Evolutionary conservation across 2,888 invertebrate genomes (phyloP), one percentile per base, ranked within the genome.

Genomic region (Incurvaria masculella): DNA sequence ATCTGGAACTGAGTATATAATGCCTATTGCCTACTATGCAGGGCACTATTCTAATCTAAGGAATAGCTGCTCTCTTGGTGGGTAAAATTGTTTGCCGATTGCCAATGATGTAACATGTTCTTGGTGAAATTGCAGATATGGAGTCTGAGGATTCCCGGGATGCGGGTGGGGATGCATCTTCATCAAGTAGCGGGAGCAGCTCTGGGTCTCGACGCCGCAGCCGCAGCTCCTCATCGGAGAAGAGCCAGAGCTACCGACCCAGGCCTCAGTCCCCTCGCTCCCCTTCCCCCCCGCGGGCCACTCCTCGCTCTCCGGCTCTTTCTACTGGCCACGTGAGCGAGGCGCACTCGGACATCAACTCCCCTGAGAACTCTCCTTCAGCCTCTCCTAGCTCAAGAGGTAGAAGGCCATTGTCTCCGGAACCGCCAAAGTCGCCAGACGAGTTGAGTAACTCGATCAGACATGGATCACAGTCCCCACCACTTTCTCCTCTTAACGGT

Each of bases 61-160:
- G n/a, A n/a, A n/a, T n/a, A n/a, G n/a, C n/a, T n/a, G n/a, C n/a
- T n/a, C n/a, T n/a, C n/a, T n/a, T n/a, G n/a, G n/a, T n/a, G n/a
- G n/a, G n/a, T n/a, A n/a, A n/a, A n/a, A n/a, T n/a, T n/a, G n/a
- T n/a, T n/a, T n/a, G n/a, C n/a, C n/a, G n/a, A n/a, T n/a, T n/a
- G n/a, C n/a, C n/a, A n/a, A n/a, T n/a, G 8, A 27, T 8, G 14
- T 18, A 40, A n/a, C 8, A n/a, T 40, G 16, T 40, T 8, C 2
- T 20, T 43, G 44, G 17, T 23, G 26, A 6, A 39, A 61, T 71
- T 68, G 52, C 73, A 79, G 78, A 65, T 58, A 83, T 83, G 82
- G 83, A 83, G 65, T 83, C 83, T 18, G 83, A 83, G 66, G 83
- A 83, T 64, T 83, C 83, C 54, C 71, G 74, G 58, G 82, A 81